Evolutionary conservation across 2,113 vertebrate genomes (phyloP).

Genomic region (Chaenogobius annularis): DNA sequence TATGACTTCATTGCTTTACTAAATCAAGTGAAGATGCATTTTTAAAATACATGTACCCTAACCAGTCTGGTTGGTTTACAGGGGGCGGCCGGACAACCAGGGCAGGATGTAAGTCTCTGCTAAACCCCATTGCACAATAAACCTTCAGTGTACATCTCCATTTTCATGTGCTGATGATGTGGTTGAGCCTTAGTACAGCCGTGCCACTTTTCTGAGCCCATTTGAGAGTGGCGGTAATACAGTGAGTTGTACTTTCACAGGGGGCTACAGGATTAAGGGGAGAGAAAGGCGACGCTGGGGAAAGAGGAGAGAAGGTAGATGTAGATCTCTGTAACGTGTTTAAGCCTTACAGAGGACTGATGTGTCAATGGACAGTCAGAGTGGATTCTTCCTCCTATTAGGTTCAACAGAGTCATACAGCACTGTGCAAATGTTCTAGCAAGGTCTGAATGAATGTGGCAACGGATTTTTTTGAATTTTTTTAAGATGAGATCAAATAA

Average conservation of each 20-base stretch:
- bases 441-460: not conserved
- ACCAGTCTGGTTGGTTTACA: slow-evolving; percentile 71
- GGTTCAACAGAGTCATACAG: not conserved
- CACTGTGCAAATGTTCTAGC: not conserved
- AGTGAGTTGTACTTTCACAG: slow-evolving; percentile 84
- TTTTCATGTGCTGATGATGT: not conserved
- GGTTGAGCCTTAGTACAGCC: not conserved
- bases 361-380: slow-evolving; percentile 80
- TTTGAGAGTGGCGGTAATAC: slow-evolving; percentile 42
- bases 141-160: not conserved
- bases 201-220: not conserved
- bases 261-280: slow-evolving; percentile 95
- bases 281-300: slow-evolving; percentile 95
- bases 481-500: no score
- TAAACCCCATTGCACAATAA: not conserved
- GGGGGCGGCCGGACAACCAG: slow-evolving; percentile 95
- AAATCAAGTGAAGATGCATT: no score
- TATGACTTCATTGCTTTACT: no score
- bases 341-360: slow-evolving; percentile 64
- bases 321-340: slow-evolving; percentile 53
- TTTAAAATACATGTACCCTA: not conserved
- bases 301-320: slow-evolving; percentile 99
- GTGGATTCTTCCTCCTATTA: not conserved
- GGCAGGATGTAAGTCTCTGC: slow-evolving; percentile 90
- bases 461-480: no score